Conservation (phyloP, 2,797 vertebrate species). For the Lindbergichthys nudifrons region DNA sequence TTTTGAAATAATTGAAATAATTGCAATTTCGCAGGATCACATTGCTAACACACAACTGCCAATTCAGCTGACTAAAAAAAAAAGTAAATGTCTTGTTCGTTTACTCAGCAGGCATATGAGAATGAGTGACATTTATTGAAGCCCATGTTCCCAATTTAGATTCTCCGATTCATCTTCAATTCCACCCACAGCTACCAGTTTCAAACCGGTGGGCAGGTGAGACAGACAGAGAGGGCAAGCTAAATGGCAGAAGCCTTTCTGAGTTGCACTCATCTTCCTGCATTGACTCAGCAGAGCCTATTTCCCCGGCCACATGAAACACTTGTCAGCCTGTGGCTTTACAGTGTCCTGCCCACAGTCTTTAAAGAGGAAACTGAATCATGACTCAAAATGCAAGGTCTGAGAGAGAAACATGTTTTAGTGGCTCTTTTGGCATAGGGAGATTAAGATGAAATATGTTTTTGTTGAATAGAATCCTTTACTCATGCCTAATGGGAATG, state of each 20-base stretch:
- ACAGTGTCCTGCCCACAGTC: conserved; percentile 78
- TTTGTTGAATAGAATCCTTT: neutral
- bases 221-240: conserved; percentile 54
- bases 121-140: conserved; percentile 50
- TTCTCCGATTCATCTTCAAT: conserved; percentile 47
- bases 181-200: conserved; percentile 74
- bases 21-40: neutral
- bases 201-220: conserved; percentile 77
- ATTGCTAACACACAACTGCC: conserved; percentile 3
- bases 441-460: neutral
- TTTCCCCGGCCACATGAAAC: conserved; percentile 79
- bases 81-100: neutral
- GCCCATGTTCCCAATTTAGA: conserved; percentile 75
- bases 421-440: conserved; percentile 1
- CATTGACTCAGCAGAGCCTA: conserved; percentile 79
- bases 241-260: conserved; percentile 71
- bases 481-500: too few species aligned
- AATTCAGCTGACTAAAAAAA: conserved; percentile 4
- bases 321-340: conserved; percentile 75
- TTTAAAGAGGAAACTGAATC: conserved; percentile 83
- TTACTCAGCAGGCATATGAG: conserved; percentile 24
- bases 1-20: neutral
- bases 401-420: conserved; percentile 39
- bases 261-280: conserved; percentile 65
- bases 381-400: conserved; percentile 51